Conservation (phyloP, 2,797 vertebrate genomes). For the Aeoliscus strigatus region DNA sequence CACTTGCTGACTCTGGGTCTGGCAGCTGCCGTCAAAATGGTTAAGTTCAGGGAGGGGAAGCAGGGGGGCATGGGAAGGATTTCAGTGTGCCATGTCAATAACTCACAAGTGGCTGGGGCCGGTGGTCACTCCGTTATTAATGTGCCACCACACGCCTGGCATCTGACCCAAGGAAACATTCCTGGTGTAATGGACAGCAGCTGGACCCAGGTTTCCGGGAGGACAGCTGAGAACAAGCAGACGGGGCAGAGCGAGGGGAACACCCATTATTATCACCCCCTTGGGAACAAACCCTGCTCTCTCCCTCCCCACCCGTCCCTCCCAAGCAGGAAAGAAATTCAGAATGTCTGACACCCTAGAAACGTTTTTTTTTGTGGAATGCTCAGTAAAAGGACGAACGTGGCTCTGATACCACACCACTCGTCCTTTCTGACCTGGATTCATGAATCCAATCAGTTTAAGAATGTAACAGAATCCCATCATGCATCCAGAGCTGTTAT, state of each 20-base stretch:
- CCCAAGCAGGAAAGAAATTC: slow-evolving; percentile 39
- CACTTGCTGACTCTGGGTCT: slow-evolving; percentile 57
- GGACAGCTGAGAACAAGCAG: slow-evolving; percentile 75
- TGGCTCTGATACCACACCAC: no score
- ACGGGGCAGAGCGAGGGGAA: slow-evolving; percentile 44
- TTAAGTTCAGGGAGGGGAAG: slow-evolving; percentile 32
- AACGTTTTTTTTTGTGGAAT: slow-evolving; percentile 18
- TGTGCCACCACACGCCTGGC: slow-evolving; percentile 69
- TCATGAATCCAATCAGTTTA: no score
- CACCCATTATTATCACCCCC: slow-evolving; percentile 51
- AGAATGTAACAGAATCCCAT: no score
- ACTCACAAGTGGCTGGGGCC: slow-evolving; percentile 70
- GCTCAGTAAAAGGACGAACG: slow-evolving; percentile 1
- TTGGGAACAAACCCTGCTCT: slow-evolving; percentile 25
- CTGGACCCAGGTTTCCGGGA: slow-evolving; percentile 73
- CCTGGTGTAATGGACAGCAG: slow-evolving; percentile 79
- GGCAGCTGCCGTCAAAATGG: slow-evolving; percentile 64
- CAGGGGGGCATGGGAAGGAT: slow-evolving; percentile 65
- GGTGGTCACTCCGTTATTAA: slow-evolving; percentile 70
- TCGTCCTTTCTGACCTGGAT: no score
- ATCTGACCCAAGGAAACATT: slow-evolving; percentile 76
- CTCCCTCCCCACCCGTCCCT: slow-evolving; percentile 13
- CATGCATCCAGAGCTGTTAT: not conserved
- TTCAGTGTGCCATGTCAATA: slow-evolving; percentile 72
- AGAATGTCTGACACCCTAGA: slow-evolving; percentile 14